These are phyloP conservation scores for Enteromius radiatus DNA, from an alignment of 2,797 vertebrate species.

Conservation along the genomic window DNA sequence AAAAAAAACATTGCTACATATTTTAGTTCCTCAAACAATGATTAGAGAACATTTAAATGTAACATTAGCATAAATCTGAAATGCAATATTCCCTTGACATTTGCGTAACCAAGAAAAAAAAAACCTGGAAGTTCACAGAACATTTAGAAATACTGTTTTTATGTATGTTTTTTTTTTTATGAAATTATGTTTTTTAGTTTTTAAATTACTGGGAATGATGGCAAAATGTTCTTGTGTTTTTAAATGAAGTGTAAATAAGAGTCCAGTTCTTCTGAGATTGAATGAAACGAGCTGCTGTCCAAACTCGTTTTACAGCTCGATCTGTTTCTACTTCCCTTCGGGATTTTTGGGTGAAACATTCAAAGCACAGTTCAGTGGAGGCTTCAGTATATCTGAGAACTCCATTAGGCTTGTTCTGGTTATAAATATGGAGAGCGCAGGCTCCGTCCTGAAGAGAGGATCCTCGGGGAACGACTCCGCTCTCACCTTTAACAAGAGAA, in stretches of 20 bases:
- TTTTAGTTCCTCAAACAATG: background rate
- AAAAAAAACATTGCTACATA: background rate
- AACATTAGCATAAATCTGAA: background rate
- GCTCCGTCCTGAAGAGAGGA: background rate
- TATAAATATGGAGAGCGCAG: background rate
- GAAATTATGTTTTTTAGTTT: too few species aligned
- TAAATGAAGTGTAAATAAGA: background rate
- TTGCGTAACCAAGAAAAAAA: too few species aligned
- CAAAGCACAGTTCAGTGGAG: background rate
- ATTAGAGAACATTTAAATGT: background rate
- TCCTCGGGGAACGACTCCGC: background rate
- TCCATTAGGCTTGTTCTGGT: background rate
- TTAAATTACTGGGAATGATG: background rate
- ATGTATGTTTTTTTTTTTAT: too few species aligned
- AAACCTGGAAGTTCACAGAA: background rate
- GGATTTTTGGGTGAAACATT: background rate
- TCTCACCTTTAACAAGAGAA: slow-evolving; percentile 59
- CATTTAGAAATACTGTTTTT: background rate
- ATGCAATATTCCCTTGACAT: background rate
- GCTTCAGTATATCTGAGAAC: background rate
- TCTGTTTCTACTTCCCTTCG: background rate
- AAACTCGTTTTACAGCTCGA: background rate
- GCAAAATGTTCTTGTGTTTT: background rate
- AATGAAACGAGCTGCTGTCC: background rate
- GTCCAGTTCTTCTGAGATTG: background rate